Conservation (phyloP, 2,113 vertebrate species). For the Ceyx cyanopectus region DNA sequence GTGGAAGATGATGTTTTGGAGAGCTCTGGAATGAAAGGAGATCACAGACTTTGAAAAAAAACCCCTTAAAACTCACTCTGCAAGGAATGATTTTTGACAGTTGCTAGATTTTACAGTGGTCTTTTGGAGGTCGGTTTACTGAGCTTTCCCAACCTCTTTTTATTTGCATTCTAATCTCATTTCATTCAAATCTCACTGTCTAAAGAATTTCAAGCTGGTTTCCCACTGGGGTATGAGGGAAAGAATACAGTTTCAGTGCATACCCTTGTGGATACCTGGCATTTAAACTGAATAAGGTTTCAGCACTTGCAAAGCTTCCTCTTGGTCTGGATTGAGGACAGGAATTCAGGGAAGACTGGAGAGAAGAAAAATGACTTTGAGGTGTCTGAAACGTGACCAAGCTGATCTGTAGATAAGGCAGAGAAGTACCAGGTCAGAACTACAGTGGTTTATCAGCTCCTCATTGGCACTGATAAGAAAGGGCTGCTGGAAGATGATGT, state of each 20-base stretch:
- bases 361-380: not conserved
- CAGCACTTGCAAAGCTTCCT: not conserved
- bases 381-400: not conserved
- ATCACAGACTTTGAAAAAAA: not conserved
- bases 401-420: constrained; percentile 2
- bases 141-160: not conserved
- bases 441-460: not conserved
- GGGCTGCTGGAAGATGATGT: not conserved
- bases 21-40: not conserved
- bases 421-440: not conserved
- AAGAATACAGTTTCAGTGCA: not conserved
- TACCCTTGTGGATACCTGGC: not conserved
- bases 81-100: not conserved
- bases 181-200: not conserved
- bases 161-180: not conserved
- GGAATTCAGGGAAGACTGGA: not conserved
- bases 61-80: not conserved
- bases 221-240: not conserved
- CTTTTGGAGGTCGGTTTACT: not conserved
- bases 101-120: not conserved
- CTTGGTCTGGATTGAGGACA: not conserved
- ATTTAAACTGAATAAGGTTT: not conserved
- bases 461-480: not conserved
- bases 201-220: not conserved
- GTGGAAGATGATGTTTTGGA: not conserved